phyloP scores from a whole-genome alignment of 2,797 vertebrate species.

The Leuciscus waleckii region DNA sequence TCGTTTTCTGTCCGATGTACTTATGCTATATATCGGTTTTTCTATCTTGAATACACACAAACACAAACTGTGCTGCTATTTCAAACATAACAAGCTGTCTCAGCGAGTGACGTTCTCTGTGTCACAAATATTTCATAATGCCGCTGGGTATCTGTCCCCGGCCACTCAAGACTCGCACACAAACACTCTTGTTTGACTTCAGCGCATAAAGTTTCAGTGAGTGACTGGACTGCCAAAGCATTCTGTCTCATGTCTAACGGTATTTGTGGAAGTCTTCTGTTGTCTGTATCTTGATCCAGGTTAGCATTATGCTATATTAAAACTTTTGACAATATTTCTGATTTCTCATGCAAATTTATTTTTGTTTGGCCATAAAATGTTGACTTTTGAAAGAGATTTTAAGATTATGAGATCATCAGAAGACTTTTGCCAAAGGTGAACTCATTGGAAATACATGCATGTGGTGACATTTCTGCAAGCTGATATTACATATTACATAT shows the following conservation, averaged over 20 bases:
- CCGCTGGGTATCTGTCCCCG: conserved; percentile 39
- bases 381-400: background rate
- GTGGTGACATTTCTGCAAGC: background rate
- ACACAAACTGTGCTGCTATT: conserved; percentile 33
- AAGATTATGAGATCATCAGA: background rate
- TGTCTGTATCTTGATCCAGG: background rate
- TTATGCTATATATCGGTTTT: background rate
- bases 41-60: conserved; percentile 9
- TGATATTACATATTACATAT: background rate
- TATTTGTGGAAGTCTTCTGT: conserved; percentile 20
- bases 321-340: background rate
- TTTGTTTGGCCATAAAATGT: background rate
- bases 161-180: conserved; percentile 35
- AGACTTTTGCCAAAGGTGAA: background rate
- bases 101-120: conserved; percentile 29
- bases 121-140: conserved; percentile 53
- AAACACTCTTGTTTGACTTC: conserved; percentile 31
- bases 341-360: background rate
- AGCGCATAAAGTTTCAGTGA: conserved; percentile 46
- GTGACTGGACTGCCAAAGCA: conserved; percentile 10
- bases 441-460: background rate
- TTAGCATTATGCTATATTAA: background rate
- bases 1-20: conserved; percentile 19
- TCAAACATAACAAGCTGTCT: conserved; percentile 49
- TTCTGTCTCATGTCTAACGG: conserved; percentile 1